phyloP scores from a whole-genome alignment of 1,140 invertebrate genomes.

The Drosophila saltans region DNA sequence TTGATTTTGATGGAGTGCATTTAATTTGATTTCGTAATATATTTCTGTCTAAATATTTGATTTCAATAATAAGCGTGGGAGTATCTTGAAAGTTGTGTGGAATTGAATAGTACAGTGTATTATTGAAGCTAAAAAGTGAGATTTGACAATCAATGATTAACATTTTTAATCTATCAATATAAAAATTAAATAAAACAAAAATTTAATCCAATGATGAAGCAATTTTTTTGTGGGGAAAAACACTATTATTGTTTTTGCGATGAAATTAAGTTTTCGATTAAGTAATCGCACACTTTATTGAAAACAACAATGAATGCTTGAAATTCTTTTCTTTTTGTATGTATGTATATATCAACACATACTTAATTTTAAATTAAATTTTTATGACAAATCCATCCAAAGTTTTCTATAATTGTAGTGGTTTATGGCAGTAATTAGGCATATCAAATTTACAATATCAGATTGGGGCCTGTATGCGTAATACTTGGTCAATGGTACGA shows the following conservation, averaged over 20 bases:
- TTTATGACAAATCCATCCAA: constrained; percentile 3
- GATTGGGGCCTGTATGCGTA: neutral
- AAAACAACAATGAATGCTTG: neutral
- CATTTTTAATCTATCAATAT: no score
- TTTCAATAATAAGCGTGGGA: constrained; percentile 32
- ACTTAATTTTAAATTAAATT: constrained; percentile 9
- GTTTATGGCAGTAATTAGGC: neutral
- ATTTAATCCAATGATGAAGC: no score
- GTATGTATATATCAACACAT: neutral
- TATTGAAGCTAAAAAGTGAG: no score
- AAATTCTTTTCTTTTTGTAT: neutral
- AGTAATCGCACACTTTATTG: neutral
- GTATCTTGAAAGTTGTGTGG: no score
- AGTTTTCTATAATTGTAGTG: constrained; percentile 6
- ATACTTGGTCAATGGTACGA: neutral
- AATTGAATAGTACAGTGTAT: no score
- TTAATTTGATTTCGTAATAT: constrained; percentile 33
- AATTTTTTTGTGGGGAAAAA: no score
- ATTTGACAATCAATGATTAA: no score
- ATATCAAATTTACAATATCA: neutral
- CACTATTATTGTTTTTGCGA: neutral
- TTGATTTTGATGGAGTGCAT: constrained; percentile 65
- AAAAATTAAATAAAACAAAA: no score
- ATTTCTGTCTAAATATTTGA: constrained; percentile 29
- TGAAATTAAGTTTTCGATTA: neutral